Base-by-base conservation (phyloP, 2,113 vertebrate genomes). In the Cyphotilapia sp. region DNA sequence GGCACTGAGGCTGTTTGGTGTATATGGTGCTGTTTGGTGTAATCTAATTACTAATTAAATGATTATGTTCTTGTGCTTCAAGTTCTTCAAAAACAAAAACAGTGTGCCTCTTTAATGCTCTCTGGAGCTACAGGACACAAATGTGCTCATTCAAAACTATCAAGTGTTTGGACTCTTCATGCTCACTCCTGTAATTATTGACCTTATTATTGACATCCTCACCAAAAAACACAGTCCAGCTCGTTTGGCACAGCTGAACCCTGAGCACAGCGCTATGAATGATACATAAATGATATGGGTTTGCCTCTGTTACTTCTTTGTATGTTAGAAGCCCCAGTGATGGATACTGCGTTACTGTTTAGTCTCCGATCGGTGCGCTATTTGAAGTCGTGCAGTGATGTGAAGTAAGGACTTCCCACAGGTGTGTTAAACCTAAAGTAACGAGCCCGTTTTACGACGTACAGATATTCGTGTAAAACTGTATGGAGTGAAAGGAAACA, bases 331-430 rank as follows among this genome's bases (percentile, higher is more conserved):
- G 61, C 31, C 17, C 0, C 61, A 12, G 61, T 35, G 61, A 35
- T 66, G 59, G 59, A 35, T 0, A 35, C 59, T 7, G 31, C 1
- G 2, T 1, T 35, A 19, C 31, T n/a, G 59, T 33, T 61, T 31
- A 31, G 14, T 6, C 59, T 61, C 16, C 0, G 1, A 33, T 4
- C 2, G 3, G 14, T 61, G 27, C 5, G 2, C 1, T 10, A 0
- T 33, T 63, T 63, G 16, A 63, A 33, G 29, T 1, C 1, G 0
- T 31, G 8, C 57, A n/a, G 31, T 35, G 24, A 57, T 13, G 54
- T 57, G 31, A 63, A 63, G 17, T 12, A 66, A 63, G 29, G 9
- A 66, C 4, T n/a, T 66, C 9, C 31, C 31, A n/a, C 59, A 63
- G 9, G 4, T 63, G 31, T 66, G 61, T 5, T 66, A 35, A 7